Evolutionary conservation across 2,888 invertebrate species (phyloP), one percentile per base, ranked within the genome.

Genomic region (Campoplex nolae): DNA sequence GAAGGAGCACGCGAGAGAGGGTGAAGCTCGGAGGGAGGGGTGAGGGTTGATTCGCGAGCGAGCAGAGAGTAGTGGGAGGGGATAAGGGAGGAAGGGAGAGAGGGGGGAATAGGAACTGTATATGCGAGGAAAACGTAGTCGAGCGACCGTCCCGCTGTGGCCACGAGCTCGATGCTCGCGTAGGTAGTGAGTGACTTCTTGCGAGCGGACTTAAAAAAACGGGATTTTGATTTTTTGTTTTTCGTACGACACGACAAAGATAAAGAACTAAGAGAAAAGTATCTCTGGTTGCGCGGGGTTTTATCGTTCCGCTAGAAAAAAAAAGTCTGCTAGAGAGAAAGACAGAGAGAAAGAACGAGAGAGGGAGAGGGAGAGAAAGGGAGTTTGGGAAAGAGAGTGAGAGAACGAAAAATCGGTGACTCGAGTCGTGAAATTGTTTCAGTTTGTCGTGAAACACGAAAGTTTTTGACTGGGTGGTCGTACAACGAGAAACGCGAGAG

Each of bases 61-160:
- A 48, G 23, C 65, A 38, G 75, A 77, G 83, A 89, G 71, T 80
- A 32, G 45, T 48, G 71, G 71, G 77, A 67, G 32, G 68, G 68
- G 73, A 71, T 74, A 79, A 74, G 42, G 78, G 74, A 88, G 87
- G 90, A 90, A 90, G 91, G 92, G 90, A 91, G 89, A 90, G 92
- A 90, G 91, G 91, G 90, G 90, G 91, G 91, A 75, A 70, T 68
- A 70, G 86, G 83, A 71, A 71, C 65, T 78, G 87, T 84, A 92
- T 83, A 83, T 83, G 90, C 92, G 91, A 92, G 83, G 92, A 92
- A 90, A 92, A 91, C 92, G 92, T 92, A 94, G 94, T 94, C 93
- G 93, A 94, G 94, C 93, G 94, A 93, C 91, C 93, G 94, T 94
- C 93, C 93, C 94, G 93, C 93, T 94, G 93, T 93, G 93, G 92